Evolutionary conservation across 2,797 vertebrate genomes (phyloP).

Genomic region (Scolopax rusticola): DNA sequence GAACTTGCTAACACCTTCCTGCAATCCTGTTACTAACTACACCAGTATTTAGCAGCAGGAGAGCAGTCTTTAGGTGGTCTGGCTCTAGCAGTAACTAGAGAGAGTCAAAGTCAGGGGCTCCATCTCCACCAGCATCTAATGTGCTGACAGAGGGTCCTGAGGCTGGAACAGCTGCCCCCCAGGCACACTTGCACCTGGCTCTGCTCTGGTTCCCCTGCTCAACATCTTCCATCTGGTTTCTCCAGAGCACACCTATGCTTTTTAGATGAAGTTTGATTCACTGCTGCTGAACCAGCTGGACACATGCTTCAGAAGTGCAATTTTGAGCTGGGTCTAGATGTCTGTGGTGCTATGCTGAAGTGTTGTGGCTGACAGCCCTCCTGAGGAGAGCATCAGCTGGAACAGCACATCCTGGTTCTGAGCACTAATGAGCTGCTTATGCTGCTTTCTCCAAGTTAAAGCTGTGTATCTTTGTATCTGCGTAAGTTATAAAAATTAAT

Average conservation of each 20-base stretch:
- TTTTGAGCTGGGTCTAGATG: not conserved
- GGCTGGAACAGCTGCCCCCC: not conserved
- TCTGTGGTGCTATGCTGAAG: not conserved
- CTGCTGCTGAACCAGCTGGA: not conserved
- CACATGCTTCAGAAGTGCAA: fast-evolving
- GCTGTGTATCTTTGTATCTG: not conserved
- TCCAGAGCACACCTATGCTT: not conserved
- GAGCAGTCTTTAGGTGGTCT: not conserved
- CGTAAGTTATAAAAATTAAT: not conserved
- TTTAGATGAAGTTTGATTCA: not conserved
- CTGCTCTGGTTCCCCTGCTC: not conserved
- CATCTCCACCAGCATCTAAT: not conserved
- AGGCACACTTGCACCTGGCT: fast-evolving
- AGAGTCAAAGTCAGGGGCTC: not conserved
- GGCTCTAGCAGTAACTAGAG: too few relatives aligned
- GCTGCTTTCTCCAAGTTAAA: not conserved
- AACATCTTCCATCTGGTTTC: not conserved
- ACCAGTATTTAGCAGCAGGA: not conserved
- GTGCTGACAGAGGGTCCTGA: not conserved
- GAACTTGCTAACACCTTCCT: not conserved
- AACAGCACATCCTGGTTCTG: not conserved
- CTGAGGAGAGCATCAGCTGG: not conserved
- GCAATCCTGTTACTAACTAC: fast-evolving
- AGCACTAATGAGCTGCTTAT: not conserved
- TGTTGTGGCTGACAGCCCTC: not conserved